Conservation (phyloP, 2,888 invertebrate genomes). For the Tuberolachnus salignus region DNA sequence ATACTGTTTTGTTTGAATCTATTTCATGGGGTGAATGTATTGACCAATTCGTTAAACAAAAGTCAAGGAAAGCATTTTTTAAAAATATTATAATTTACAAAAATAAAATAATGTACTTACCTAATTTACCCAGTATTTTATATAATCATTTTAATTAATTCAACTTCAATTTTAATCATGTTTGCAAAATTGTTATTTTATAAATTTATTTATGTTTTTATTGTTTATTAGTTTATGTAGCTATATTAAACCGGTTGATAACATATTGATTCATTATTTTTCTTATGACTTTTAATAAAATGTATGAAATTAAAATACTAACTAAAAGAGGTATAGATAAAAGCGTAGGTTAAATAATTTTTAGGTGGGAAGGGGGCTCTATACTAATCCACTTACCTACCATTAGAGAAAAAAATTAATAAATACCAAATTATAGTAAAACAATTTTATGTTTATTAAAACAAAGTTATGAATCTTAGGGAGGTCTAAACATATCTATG, state of each 20-base stretch:
- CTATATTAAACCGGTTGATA: neutral
- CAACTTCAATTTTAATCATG: neutral
- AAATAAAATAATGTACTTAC: neutral
- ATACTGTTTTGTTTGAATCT: neutral
- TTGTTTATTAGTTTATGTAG: neutral
- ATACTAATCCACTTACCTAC: too few relatives aligned
- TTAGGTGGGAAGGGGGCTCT: too few relatives aligned
- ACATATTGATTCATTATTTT: constrained; percentile 2
- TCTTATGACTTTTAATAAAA: too few relatives aligned
- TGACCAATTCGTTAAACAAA: neutral
- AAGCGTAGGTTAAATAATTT: too few relatives aligned
- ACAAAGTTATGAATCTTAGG: neutral
- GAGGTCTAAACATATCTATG: too few relatives aligned
- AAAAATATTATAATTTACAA: constrained; percentile 1
- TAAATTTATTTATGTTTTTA: neutral
- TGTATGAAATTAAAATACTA: too few relatives aligned
- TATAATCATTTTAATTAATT: constrained; percentile 4
- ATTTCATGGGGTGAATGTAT: constrained; percentile 15
- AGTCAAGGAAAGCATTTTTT: neutral
- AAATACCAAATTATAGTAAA: neutral
- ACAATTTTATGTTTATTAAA: neutral
- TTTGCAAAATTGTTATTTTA: constrained; percentile 18
- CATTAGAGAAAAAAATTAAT: neutral
- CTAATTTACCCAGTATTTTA: neutral
- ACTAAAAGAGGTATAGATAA: too few relatives aligned